Percentiles rank a stretch among this genome's conserved stretches.
Conservation (phyloP, 2,888 invertebrate genomes). For the Nesidiocoris tenuis region DNA sequence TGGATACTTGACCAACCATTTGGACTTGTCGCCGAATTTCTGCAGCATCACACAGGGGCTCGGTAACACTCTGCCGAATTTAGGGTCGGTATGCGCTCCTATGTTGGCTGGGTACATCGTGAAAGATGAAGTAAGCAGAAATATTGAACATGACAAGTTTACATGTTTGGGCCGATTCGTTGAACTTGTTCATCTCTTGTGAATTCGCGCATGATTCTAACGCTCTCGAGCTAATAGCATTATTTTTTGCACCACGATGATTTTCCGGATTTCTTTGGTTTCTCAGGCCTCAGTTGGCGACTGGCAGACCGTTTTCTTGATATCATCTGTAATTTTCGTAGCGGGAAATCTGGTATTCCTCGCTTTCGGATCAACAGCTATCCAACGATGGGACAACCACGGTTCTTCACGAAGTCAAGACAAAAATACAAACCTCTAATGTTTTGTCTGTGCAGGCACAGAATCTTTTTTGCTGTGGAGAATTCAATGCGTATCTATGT, state of each 20-base stretch:
- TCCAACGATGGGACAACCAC: conserved; percentile 75
- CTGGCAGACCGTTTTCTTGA: background rate
- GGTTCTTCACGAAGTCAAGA: background rate
- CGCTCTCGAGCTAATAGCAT: background rate
- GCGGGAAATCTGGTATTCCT: conserved; percentile 69
- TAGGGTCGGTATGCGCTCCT: conserved; percentile 78
- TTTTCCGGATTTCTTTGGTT: too few species aligned
- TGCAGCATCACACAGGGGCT: conserved; percentile 83
- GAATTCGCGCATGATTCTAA: conserved; percentile 52
- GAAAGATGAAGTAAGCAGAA: conserved; percentile 2
- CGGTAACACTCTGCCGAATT: conserved; percentile 73
- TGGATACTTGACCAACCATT: conserved; percentile 69
- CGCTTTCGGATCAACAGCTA: conserved; percentile 65
- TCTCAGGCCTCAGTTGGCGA: background rate
- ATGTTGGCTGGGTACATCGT: conserved; percentile 66
- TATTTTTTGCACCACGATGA: too few species aligned
- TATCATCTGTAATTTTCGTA: conserved; percentile 67
- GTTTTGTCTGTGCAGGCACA: too few species aligned
- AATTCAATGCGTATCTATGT: too few species aligned
- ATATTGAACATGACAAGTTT: background rate
- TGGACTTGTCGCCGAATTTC: conserved; percentile 80
- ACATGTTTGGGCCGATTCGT: background rate
- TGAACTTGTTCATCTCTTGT: background rate
- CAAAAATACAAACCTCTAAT: background rate
- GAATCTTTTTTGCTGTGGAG: too few species aligned